A percentile compares a stretch with the other conserved stretches of the same genome.
Evolutionary conservation across 2,888 invertebrate genomes (phyloP).

Genomic region (Incurvaria masculella): DNA sequence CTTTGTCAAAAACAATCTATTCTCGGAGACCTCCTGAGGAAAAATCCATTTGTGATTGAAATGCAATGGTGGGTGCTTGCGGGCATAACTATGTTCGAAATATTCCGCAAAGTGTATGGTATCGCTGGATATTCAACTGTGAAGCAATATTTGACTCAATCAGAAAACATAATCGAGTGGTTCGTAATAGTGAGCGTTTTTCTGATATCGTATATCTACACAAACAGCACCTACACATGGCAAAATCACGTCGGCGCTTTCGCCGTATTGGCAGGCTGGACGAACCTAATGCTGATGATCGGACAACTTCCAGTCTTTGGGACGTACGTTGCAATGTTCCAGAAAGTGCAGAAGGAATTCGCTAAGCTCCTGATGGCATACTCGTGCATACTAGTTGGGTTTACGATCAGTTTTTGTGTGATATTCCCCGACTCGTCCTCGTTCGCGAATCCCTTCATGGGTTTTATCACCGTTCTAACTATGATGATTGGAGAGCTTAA

Average conservation of each 20-base stretch:
- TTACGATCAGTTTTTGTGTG: slow-evolving; percentile 85
- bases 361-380: slow-evolving; percentile 84
- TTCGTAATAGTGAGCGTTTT: slow-evolving; percentile 82
- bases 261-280: slow-evolving; percentile 83
- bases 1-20: slow-evolving; percentile 77
- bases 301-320: slow-evolving; percentile 86
- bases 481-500: slow-evolving; percentile 90
- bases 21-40: slow-evolving; percentile 69
- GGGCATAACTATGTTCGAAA: slow-evolving; percentile 75
- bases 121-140: slow-evolving; percentile 78
- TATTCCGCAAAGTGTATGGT: slow-evolving; percentile 76
- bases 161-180: slow-evolving; percentile 86
- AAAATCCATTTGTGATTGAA: slow-evolving; percentile 73
- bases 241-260: slow-evolving; percentile 86
- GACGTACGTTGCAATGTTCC: slow-evolving; percentile 89
- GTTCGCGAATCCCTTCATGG: slow-evolving; percentile 81
- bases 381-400: slow-evolving; percentile 79
- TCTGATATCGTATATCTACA: slow-evolving; percentile 77
- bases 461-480: slow-evolving; percentile 78
- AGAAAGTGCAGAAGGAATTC: slow-evolving; percentile 83
- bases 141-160: slow-evolving; percentile 78
- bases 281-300: slow-evolving; percentile 87
- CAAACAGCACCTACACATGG: slow-evolving; percentile 72
- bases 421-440: slow-evolving; percentile 81
- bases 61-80: slow-evolving; percentile 82